Conservation (phyloP, 2,113 vertebrate genomes). For the Bubalus kerabau region DNA sequence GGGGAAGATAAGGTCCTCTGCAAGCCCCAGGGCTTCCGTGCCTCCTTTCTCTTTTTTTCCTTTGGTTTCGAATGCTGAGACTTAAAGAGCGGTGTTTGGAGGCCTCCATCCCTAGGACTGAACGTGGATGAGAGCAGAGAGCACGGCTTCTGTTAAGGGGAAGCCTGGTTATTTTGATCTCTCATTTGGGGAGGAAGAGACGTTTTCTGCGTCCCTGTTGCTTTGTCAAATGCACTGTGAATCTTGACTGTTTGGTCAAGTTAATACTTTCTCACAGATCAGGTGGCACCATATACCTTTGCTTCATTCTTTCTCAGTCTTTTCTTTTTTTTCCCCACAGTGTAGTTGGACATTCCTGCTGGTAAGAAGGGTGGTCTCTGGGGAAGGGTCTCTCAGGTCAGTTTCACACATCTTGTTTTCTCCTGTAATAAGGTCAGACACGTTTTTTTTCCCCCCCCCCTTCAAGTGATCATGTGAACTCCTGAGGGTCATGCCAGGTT, state of each 20-base stretch:
- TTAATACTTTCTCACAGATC: not conserved
- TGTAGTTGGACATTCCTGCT: not conserved
- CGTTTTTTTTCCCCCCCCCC: no score
- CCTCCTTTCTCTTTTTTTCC: not conserved
- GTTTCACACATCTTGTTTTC: not conserved
- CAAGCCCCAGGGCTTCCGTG: not conserved
- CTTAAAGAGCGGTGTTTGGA: not conserved
- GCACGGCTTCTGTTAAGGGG: not conserved
- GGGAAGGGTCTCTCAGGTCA: not conserved
- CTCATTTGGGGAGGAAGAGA: not conserved
- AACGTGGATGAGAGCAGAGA: not conserved
- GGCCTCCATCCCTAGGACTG: not conserved
- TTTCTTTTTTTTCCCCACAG: not conserved
- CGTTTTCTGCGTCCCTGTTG: not conserved
- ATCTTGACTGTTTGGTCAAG: not conserved
- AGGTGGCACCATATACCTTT: not conserved
- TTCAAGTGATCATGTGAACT: not conserved
- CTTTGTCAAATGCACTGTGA: not conserved
- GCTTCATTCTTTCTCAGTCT: not conserved
- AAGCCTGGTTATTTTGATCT: not conserved
- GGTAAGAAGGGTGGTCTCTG: not conserved
- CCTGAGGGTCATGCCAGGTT: not conserved
- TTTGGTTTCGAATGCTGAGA: not conserved
- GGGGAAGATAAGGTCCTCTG: not conserved
- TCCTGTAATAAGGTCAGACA: not conserved